A percentile compares a stretch with the other conserved stretches of the same genome.
Conservation (phyloP, 37 sponge, comb jelly and placozoan genomes). For the Dysidea cf. avara region DNA sequence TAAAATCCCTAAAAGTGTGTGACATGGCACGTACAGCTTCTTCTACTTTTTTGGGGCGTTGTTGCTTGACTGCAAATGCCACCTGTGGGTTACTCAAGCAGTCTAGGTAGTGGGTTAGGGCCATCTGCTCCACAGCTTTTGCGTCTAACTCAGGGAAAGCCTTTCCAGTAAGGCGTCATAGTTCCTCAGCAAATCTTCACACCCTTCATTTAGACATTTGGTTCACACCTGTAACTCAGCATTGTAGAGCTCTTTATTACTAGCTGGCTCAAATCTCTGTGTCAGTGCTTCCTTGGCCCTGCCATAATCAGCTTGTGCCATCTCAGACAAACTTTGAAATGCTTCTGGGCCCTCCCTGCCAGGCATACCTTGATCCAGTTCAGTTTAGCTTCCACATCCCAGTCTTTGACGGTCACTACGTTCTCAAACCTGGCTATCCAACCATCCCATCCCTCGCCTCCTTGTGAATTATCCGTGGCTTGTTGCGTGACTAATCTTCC, state of each 20-base stretch:
- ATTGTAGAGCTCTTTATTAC: not conserved
- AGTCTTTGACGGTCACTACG: constrained; percentile 1
- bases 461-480: too few species aligned
- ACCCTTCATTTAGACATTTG: not conserved
- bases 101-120: not conserved
- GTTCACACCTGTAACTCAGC: too few species aligned
- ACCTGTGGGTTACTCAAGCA: not conserved
- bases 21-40: too few species aligned
- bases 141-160: constrained; percentile 3
- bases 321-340: constrained; percentile 6
- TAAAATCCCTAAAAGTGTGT: too few species aligned
- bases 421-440: constrained; percentile 14
- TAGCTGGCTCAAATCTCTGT: constrained; percentile 4
- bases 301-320: not conserved
- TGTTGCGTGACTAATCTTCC: too few species aligned
- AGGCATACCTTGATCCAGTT: constrained; percentile 14
- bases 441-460: constrained; percentile 9
- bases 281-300: not conserved
- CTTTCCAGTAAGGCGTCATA: not conserved
- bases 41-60: too few species aligned
- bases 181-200: constrained; percentile 5
- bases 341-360: constrained; percentile 8
- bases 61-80: too few species aligned
- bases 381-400: constrained; percentile 12
- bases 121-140: constrained; percentile 2